Conservation (phyloP, 2,888 invertebrate genomes). For the Apotomis turbidana region DNA sequence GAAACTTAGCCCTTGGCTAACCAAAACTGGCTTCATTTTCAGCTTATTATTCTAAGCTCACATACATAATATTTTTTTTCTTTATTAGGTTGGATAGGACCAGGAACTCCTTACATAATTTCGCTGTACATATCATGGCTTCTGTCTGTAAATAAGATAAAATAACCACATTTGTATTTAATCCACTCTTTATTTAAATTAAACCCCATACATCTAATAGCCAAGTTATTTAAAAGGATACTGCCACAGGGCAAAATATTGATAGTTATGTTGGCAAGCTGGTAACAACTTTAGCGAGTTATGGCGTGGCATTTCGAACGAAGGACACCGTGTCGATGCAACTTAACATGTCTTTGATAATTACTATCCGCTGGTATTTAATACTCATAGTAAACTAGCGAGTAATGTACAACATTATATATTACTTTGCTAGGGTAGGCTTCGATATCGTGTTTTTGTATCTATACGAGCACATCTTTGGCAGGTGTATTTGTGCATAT, state of each 20-base stretch:
- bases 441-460: conserved; percentile 3
- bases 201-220: not conserved
- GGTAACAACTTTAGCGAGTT: conserved; percentile 17
- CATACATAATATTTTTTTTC: no score
- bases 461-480: conserved; percentile 25
- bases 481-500: conserved; percentile 29
- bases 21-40: no score
- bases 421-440: conserved; percentile 5
- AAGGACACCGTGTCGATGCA: conserved; percentile 43
- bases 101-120: no score
- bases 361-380: conserved; percentile 13
- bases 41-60: no score
- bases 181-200: not conserved
- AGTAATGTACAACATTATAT: not conserved
- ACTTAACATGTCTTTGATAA: conserved; percentile 26
- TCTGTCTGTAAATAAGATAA: no score
- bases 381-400: conserved; percentile 1
- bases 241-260: conserved; percentile 1
- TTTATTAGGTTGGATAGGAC: no score
- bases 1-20: no score
- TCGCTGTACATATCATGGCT: no score
- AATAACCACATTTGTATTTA: not conserved
- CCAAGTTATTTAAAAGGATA: not conserved
- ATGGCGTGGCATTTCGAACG: conserved; percentile 45
- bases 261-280: conserved; percentile 30